Percentiles rank a stretch among this genome's conserved stretches.
Conservation (phyloP, 2,113 vertebrate genomes). For the Hippolais icterina region DNA sequence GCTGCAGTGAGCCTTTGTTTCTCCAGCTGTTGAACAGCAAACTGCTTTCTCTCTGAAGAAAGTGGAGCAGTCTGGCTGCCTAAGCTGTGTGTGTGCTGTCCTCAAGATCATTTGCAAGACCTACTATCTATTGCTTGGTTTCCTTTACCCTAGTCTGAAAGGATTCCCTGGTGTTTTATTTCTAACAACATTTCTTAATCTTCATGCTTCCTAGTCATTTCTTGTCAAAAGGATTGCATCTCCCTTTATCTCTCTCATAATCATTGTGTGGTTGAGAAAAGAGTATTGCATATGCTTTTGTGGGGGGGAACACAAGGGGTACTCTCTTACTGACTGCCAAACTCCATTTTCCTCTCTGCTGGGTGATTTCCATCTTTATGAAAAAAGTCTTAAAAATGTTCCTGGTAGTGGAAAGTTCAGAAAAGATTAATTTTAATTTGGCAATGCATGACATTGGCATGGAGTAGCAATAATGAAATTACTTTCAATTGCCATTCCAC, state of each 20-base stretch:
- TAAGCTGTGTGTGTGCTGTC: background rate
- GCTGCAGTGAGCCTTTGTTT: background rate
- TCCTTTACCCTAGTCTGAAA: background rate
- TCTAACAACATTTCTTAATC: background rate
- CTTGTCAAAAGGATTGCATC: background rate
- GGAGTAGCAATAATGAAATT: background rate
- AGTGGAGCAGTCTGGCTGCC: background rate
- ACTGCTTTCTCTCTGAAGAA: background rate
- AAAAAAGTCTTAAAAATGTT: background rate
- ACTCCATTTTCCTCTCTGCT: background rate
- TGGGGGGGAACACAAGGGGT: rapidly evolving
- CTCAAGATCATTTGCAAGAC: background rate
- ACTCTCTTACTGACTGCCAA: background rate
- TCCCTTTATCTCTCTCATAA: background rate
- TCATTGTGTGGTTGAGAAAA: background rate
- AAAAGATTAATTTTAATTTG: background rate
- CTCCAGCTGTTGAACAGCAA: background rate
- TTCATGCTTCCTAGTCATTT: background rate
- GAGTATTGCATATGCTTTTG: background rate
- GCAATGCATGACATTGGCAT: background rate
- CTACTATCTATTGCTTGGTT: background rate
- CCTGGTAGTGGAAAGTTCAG: background rate
- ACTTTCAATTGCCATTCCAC: background rate
- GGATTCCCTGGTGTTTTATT: background rate
- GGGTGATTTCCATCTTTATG: background rate